Evolutionary conservation across 2,888 invertebrate species (phyloP), one percentile per base, ranked within the genome.

Genomic region (Athalia rosae): DNA sequence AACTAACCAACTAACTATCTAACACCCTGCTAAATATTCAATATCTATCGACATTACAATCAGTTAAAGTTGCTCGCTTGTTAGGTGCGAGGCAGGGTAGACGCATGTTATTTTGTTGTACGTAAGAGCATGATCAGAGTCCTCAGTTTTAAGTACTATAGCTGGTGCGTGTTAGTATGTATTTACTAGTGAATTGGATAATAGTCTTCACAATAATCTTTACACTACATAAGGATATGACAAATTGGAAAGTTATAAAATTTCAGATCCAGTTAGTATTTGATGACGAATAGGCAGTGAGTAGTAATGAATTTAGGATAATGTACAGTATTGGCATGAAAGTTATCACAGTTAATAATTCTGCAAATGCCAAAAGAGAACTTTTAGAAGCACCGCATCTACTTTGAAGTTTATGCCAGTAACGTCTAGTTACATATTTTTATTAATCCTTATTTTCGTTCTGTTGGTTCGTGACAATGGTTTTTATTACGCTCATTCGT

Each of bases 271-370:
- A 74, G 61, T 62, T 61, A 61, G 4, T 47, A 74, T 41, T 28
- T 47, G 61, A 62, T 74, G 61, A 61, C 61, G 61, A 74, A 11
- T 74, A 74, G 74, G 74, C 74, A 74, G 74, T 74, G 59, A 74
- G 67, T 74, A 15, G 50, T 66, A 61, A 61, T 59, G 50, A 61
- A 50, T 74, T 74, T 45, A 47, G 15, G 47, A 76, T 47, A 56
- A 77, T 74, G 41, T 67, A 66, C 43, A 84, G 84, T 80, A 82
- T 84, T 85, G 83, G 85, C 83, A 84, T 83, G 81, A 83, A 77
- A 81, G 80, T 83, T 87, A 87, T 86, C 87, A 87, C 87, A 87
- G 87, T 85, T 85, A 85, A 85, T 81, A 82, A 28, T 67, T 81
- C 78, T 82, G 82, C 81, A 81, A 82, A 82, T 83, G 81, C 80